A percentile compares a stretch with the other conserved stretches of the same genome.
These are phyloP conservation scores for Xylocopa sonorina DNA, from an alignment of 1,140 invertebrate genomes.

Conservation along the genomic window DNA sequence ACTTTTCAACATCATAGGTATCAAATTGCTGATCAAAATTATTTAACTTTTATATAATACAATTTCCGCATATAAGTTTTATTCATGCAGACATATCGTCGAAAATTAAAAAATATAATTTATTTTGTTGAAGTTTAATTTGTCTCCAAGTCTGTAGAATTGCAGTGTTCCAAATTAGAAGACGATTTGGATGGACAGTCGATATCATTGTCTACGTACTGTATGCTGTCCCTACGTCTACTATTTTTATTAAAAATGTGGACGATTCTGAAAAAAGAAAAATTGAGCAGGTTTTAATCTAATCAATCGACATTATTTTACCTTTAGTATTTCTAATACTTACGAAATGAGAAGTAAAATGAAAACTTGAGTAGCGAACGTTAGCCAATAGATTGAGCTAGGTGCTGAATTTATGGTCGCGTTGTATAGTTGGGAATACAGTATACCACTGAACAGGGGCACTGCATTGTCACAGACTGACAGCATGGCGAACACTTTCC, in stretches of 20 bases:
- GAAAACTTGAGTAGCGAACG: constrained; percentile 85
- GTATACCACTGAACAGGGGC: constrained; percentile 86
- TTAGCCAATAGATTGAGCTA: constrained; percentile 86
- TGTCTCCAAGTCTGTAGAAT: no score
- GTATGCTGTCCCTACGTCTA: background rate
- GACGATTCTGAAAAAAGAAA: constrained; percentile 58
- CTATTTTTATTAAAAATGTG: constrained; percentile 43
- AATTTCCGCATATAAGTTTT: background rate
- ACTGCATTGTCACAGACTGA: constrained; percentile 90
- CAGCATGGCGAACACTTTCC: constrained; percentile 88
- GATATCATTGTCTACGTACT: constrained; percentile 8
- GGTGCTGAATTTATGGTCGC: constrained; percentile 83
- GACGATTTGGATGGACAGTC: background rate
- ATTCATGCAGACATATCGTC: background rate
- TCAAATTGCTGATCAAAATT: background rate
- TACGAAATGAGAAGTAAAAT: constrained; percentile 86
- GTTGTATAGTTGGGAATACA: constrained; percentile 88
- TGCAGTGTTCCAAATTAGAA: background rate
- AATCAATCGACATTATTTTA: background rate
- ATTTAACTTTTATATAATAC: background rate
- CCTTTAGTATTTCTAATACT: constrained; percentile 80
- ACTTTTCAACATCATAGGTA: background rate
- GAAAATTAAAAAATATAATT: background rate
- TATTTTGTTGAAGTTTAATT: background rate
- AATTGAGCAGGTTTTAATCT: background rate